phyloP scores from a whole-genome alignment of 2,888 invertebrate species.

The Acleris laterana region DNA sequence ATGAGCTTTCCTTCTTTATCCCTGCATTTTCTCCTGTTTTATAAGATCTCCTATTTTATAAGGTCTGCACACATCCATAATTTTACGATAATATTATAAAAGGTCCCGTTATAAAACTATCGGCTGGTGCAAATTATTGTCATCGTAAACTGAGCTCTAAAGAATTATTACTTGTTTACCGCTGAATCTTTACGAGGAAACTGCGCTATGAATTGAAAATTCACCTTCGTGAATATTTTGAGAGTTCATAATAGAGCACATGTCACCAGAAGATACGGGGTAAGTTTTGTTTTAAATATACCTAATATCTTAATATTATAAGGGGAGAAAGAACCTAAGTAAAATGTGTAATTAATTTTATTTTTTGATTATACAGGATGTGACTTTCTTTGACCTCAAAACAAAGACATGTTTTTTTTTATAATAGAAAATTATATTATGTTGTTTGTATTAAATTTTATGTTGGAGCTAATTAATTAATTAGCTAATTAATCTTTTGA shows the following conservation, averaged over 20 bases:
- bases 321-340: too few species aligned
- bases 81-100: constrained; percentile 35
- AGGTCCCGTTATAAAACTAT: constrained; percentile 33
- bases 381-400: not conserved
- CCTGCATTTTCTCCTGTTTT: not conserved
- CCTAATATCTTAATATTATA: too few species aligned
- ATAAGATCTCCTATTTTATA: not conserved
- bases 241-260: not conserved
- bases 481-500: too few species aligned
- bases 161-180: constrained; percentile 36
- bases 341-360: not conserved
- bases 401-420: too few species aligned
- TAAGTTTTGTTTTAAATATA: too few species aligned
- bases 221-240: constrained; percentile 7
- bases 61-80: constrained; percentile 5
- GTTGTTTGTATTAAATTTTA: too few species aligned
- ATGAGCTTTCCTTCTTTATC: not conserved
- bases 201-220: not conserved
- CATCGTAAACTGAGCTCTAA: constrained; percentile 28
- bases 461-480: too few species aligned
- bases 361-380: not conserved
- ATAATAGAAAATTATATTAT: too few species aligned
- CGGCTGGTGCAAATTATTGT: constrained; percentile 30
- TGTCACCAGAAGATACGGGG: not conserved
- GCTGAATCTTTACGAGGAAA: constrained; percentile 12